phyloP scores from a whole-genome alignment of 2,888 invertebrate species.

The Phlogophora meticulosa region DNA sequence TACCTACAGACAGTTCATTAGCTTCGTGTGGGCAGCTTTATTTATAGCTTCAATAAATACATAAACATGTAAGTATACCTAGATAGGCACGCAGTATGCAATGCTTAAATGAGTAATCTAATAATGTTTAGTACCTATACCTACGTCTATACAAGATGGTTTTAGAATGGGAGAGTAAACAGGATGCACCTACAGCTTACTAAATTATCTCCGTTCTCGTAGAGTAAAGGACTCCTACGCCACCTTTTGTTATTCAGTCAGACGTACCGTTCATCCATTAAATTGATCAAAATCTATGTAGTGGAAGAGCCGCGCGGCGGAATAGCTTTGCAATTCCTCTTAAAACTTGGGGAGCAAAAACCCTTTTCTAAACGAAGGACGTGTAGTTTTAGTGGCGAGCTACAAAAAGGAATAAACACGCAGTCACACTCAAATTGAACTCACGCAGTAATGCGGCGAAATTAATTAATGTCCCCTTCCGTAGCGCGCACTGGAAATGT shows the following conservation, averaged over 20 bases:
- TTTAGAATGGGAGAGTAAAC: conserved; percentile 51
- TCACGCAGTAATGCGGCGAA: conserved; percentile 80
- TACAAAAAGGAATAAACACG: conserved; percentile 75
- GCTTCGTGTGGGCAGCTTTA: conserved; percentile 66
- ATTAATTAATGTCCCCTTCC: conserved; percentile 88
- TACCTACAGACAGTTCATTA: conserved; percentile 71
- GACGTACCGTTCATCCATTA: conserved; percentile 43
- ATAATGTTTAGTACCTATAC: conserved; percentile 34
- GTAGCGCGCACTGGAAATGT: conserved; percentile 77
- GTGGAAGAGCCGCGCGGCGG: conserved; percentile 16
- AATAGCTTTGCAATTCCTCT: conserved; percentile 45
- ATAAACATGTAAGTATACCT: conserved; percentile 36
- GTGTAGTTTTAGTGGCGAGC: conserved; percentile 50
- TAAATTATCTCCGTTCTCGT: conserved; percentile 51
- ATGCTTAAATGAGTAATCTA: conserved; percentile 59
- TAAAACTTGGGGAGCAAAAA: conserved; percentile 53
- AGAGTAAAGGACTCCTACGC: conserved; percentile 52
- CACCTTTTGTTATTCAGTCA: conserved; percentile 50
- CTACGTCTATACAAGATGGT: conserved; percentile 26
- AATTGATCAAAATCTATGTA: conserved; percentile 51
- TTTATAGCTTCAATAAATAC: conserved; percentile 56
- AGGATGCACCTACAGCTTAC: conserved; percentile 53
- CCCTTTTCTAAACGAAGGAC: conserved; percentile 53
- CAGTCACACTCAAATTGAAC: conserved; percentile 81
- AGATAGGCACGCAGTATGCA: conserved; percentile 36